Base-by-base conservation (phyloP, 2,888 invertebrate species). In the Diarsia brunnea region DNA sequence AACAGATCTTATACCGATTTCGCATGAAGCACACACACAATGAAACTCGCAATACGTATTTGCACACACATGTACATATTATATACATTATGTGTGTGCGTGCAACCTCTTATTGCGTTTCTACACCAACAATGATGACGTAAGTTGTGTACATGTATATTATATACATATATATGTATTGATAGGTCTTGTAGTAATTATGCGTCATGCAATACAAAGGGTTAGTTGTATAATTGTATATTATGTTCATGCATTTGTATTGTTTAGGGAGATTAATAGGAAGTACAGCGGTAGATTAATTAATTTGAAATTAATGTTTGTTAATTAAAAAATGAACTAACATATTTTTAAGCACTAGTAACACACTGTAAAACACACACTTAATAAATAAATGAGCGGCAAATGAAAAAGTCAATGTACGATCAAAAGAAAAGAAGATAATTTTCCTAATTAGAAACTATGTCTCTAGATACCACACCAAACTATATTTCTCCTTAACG, bases 121-220 rank as follows among this genome's bases (percentile, higher is more conserved):
- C 64, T 61, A 55, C 60, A 69, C 68, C 68, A 68, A 82, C 47
- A 83, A 78, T 61, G 27, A 67, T 80, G 81, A 82, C 83, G 83
- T 61, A 43, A 82, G 69, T 64, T 47, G 21, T 31, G 27, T 61
- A 45, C 24, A 55, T 24, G 14, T 55, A 55, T 55, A 24, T n/a
- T 55, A 21, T 43, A n/a, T n/a, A n/a, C n/a, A n/a, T n/a, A n/a
- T n/a, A n/a, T n/a, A n/a, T n/a, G 16, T 66, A 65, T 51, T 24
- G 64, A 60, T 68, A 45, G 68, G 64, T 82, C 71, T 69, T 71
- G 58, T 63, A 81, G 70, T 67, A 67, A 71, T 67, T 60, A 82
- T 64, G 82, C 78, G 80, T 70, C 78, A 71, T 64, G 66, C 78
- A 65, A 58, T 38, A 61, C 60, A 66, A 82, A 38, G 53, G 58